phyloP scores from a whole-genome alignment of 2,797 vertebrate species.

The Pseudopleuronectes americanus region DNA sequence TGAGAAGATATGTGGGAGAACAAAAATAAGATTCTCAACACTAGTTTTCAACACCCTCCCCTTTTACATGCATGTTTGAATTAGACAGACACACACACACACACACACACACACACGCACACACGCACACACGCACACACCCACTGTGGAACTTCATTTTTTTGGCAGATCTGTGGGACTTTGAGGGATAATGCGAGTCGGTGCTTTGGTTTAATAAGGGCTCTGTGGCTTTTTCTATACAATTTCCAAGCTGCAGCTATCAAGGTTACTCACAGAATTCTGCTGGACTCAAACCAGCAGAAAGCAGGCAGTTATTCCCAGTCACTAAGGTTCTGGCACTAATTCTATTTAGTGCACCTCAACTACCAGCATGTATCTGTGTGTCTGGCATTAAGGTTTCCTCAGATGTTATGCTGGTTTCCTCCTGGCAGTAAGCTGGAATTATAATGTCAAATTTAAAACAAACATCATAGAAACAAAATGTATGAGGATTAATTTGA shows the following conservation, averaged over 20 bases:
- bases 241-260: constrained; percentile 48
- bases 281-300: constrained; percentile 40
- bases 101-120: too few relatives aligned
- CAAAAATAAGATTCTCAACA: constrained; percentile 32
- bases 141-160: constrained; percentile 21
- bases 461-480: constrained; percentile 75
- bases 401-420: constrained; percentile 44
- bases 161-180: constrained; percentile 53
- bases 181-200: constrained; percentile 32
- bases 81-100: not conserved
- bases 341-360: constrained; percentile 45
- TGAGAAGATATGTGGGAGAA: constrained; percentile 29
- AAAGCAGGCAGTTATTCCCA: constrained; percentile 30
- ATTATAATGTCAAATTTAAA: constrained; percentile 77
- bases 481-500: constrained; percentile 74
- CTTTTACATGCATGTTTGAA: constrained; percentile 19
- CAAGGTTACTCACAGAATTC: constrained; percentile 46
- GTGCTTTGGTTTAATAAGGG: constrained; percentile 39
- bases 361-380: constrained; percentile 50
- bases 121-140: not conserved
- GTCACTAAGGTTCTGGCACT: constrained; percentile 33
- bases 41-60: constrained; percentile 29
- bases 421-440: constrained; percentile 57
- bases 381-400: constrained; percentile 36
- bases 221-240: constrained; percentile 50